Percentiles rank a stretch among this genome's conserved stretches.
Evolutionary conservation across 2,113 vertebrate species (phyloP).

Genomic region (Corythoichthys haematopterus): DNA sequence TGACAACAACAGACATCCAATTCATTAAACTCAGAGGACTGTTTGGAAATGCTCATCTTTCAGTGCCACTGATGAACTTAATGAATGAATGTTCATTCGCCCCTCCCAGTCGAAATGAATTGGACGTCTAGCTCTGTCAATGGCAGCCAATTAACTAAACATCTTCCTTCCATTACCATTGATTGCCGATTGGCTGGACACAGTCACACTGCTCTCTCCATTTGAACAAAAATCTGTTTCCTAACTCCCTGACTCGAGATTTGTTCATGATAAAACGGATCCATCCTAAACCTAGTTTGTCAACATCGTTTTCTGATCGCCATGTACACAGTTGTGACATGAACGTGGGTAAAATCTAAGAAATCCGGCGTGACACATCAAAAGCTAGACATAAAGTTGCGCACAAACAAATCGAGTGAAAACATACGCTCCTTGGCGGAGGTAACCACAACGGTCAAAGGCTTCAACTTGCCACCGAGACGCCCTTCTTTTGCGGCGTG

Average conservation of each 20-base stretch:
- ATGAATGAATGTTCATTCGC: no score
- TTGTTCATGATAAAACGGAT: not conserved
- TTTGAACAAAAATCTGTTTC: not conserved
- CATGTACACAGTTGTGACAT: not conserved
- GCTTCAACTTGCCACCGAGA: conserved; percentile 56
- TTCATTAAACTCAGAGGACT: no score
- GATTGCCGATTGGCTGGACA: not conserved
- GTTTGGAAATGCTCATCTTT: no score
- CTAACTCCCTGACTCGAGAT: not conserved
- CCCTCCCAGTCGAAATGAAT: no score
- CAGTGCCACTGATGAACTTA: no score
- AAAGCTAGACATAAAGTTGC: not conserved
- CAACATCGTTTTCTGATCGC: not conserved
- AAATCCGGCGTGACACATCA: not conserved
- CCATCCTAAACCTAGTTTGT: not conserved
- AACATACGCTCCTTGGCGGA: not conserved
- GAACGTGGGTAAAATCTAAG: not conserved
- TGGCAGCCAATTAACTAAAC: no score
- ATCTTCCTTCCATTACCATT: no score
- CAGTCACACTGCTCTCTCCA: not conserved
- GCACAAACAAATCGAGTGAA: not conserved
- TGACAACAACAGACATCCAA: no score
- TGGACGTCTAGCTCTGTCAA: no score
- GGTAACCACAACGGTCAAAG: conserved; percentile 10
- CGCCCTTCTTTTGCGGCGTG: conserved; percentile 12